Conservation (phyloP, 2,113 vertebrate genomes). For the Seriola rivoliana region DNA sequence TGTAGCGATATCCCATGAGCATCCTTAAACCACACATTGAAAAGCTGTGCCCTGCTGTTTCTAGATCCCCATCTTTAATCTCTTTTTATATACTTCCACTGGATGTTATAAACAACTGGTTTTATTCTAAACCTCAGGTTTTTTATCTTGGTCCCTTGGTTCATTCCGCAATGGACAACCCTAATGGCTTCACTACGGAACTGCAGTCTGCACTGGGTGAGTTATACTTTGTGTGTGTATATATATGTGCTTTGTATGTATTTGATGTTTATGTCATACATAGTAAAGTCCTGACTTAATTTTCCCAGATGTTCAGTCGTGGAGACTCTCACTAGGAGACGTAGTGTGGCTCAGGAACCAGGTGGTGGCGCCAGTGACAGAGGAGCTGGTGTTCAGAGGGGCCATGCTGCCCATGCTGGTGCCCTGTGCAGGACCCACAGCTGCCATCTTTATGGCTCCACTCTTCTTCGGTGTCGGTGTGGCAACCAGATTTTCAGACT, state of each 20-base stretch:
- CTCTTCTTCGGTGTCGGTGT: conserved; percentile 85
- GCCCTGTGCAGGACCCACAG: conserved; percentile 83
- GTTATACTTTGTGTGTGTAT: conserved; percentile 41
- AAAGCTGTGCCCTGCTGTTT: neutral
- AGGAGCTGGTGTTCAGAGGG: conserved; percentile 88
- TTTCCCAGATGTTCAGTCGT: conserved; percentile 80
- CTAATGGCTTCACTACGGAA: conserved; percentile 78
- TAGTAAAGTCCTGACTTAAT: conserved; percentile 19
- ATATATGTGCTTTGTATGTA: conserved; percentile 22
- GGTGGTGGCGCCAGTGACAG: conserved; percentile 87
- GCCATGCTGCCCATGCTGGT: conserved; percentile 88
- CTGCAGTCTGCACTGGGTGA: conserved; percentile 83
- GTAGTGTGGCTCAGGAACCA: conserved; percentile 90
- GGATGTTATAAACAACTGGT: conserved; percentile 13
- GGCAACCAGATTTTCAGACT: neutral
- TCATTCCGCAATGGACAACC: conserved; percentile 47
- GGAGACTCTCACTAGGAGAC: conserved; percentile 81
- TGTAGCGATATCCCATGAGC: conserved; percentile 17
- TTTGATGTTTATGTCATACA: conserved; percentile 24
- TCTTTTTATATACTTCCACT: conserved; percentile 2
- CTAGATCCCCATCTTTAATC: conserved; percentile 7
- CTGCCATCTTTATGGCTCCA: conserved; percentile 82
- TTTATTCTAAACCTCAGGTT: conserved; percentile 48
- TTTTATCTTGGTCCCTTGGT: conserved; percentile 59
- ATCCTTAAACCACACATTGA: conserved; percentile 29